A percentile compares a stretch with the other conserved stretches of the same genome.
Conservation (phyloP, 1,140 invertebrate genomes). For the Lucilia sericata region DNA sequence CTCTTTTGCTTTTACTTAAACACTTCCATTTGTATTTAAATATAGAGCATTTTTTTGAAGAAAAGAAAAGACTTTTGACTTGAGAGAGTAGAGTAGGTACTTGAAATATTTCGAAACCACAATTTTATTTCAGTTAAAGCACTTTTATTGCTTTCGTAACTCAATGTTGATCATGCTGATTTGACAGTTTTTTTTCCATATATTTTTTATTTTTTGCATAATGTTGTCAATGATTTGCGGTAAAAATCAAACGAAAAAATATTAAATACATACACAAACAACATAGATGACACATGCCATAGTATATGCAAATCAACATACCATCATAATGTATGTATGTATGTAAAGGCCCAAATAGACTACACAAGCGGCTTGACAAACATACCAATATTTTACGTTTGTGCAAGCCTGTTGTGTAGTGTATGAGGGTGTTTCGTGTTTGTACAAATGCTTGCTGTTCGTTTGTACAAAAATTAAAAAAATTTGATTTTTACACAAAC, state of each 20-base stretch:
- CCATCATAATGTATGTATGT: background rate
- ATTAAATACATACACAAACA: background rate
- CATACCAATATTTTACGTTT: no score
- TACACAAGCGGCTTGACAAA: no score
- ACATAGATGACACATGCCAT: background rate
- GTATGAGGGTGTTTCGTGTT: no score
- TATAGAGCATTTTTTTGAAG: background rate
- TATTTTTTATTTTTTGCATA: background rate
- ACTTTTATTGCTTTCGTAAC: background rate
- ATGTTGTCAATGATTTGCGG: constrained; percentile 38
- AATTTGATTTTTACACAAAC: no score
- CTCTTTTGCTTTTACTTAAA: background rate
- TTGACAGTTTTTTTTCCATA: constrained; percentile 32
- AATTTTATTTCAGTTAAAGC: background rate
- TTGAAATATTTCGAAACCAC: background rate
- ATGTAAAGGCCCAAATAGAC: no score
- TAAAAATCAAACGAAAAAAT: constrained; percentile 30
- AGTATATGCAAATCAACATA: background rate
- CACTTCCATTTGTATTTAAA: background rate
- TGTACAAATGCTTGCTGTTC: no score
- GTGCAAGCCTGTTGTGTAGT: no score
- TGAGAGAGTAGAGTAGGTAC: background rate
- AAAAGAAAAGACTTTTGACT: background rate
- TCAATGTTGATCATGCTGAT: constrained; percentile 35
- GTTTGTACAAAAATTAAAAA: no score